Base-by-base conservation (phyloP, 2,113 vertebrate genomes). In the Acanthisitta chloris region DNA sequence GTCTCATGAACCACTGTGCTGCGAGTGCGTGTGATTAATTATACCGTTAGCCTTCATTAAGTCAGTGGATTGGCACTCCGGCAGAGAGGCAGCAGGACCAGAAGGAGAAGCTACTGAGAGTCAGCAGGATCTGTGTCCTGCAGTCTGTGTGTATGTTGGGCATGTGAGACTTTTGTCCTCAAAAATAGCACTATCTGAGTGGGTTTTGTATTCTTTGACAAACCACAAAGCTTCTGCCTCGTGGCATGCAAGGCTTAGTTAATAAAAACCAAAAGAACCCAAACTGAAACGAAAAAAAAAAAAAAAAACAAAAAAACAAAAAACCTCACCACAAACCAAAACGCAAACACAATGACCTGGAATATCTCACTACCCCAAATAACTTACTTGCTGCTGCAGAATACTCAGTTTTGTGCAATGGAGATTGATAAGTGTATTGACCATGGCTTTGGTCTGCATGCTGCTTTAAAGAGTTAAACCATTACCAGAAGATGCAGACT, bases 1-100 rank as follows among this genome's bases (percentile, higher is more conserved):
- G 38, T 88, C 93, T 92, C 87, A 81, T 9, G 84, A 88, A 94
- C 72, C 1, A 11, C 94, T 91, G 73, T 95, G 95, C 92, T 72
- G 95, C 0, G 80, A 59, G 62, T 83, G 48, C 4, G 0, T 83
- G 85, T 96, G 96, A 97, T 97, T 96, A 96, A 97, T 97, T 97
- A 89, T 48, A 85, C 76, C 2, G 46, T 92, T 97, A 97, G 89
- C 90, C 94, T 92, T 96, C 94, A 95, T 97, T 95, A 97, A 97
- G 43, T 83, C 87, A 51, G 49, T 46, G 88, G 80, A 96, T 90
- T 95, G 89, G 94, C 86, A 61, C 82, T 92, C 73, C 0, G 6
- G 85, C 80, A 72, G 90, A 64, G 55, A 95, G 85, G 77, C 86
- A 96, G 81, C 58, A 0, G 89, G 94, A 95, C 92, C 92, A 94